Evolutionary conservation across 2,888 invertebrate species (phyloP).

Genomic region (Helobdella robusta): DNA sequence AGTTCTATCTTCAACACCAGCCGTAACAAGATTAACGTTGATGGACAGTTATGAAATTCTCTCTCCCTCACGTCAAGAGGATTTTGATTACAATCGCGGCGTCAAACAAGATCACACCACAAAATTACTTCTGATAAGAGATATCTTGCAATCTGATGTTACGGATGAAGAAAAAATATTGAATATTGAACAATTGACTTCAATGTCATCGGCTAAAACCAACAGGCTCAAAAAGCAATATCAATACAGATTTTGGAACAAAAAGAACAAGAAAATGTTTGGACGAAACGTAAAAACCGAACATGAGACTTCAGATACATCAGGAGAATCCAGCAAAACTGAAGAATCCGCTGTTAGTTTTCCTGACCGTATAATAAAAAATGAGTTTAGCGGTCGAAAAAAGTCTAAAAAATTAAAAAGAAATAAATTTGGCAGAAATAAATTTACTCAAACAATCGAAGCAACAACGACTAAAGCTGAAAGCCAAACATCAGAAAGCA

Average conservation of each 20-base stretch:
- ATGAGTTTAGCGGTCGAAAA: not conserved
- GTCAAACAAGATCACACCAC: slow-evolving; percentile 11
- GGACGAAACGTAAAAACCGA: not conserved
- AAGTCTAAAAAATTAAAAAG: not conserved
- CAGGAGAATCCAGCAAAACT: not conserved
- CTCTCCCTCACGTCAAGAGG: not conserved
- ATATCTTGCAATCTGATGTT: slow-evolving; percentile 15
- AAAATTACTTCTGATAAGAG: slow-evolving; percentile 11
- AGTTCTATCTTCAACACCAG: not conserved
- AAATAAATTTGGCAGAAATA: slow-evolving; percentile 1
- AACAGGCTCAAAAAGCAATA: not conserved
- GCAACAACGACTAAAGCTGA: not conserved
- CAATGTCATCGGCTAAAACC: not conserved
- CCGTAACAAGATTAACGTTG: slow-evolving; percentile 10
- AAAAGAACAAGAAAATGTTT: not conserved
- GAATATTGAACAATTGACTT: not conserved
- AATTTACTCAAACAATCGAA: not conserved
- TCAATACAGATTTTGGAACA: not conserved
- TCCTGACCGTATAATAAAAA: too few species aligned
- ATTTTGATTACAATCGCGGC: not conserved
- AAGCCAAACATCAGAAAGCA: not conserved
- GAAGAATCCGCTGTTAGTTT: not conserved
- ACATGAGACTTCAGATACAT: slow-evolving; percentile 17
- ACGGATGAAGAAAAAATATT: slow-evolving; percentile 20
- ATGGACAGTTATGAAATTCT: slow-evolving; percentile 23